Conservation (phyloP, 23 tunicate genomes). For the Halocynthia aurantium region DNA sequence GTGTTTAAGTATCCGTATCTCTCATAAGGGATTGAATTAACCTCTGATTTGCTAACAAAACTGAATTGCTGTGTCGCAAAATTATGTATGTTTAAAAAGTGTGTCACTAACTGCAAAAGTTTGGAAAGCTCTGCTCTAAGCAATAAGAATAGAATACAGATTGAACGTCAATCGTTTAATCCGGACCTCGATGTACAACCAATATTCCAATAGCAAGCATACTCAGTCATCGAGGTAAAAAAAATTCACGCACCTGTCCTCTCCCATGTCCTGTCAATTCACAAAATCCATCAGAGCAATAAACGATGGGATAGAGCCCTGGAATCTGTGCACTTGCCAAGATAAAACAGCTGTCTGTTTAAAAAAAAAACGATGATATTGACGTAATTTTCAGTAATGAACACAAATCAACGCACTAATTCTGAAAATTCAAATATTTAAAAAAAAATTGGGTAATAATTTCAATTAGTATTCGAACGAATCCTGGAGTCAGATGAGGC, state of each 20-base stretch:
- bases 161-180: too few species aligned
- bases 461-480: neutral
- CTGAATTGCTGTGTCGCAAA: too few species aligned
- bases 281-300: slow-evolving; percentile 73
- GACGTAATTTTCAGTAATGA: neutral
- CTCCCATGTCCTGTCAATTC: slow-evolving; percentile 39
- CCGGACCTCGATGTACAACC: too few species aligned
- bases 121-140: too few species aligned
- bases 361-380: neutral
- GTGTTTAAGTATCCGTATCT: too few species aligned
- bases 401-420: neutral
- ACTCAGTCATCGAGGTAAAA: too few species aligned
- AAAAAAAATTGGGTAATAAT: neutral
- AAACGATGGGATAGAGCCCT: slow-evolving; percentile 38
- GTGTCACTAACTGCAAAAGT: too few species aligned
- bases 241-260: slow-evolving; percentile 23
- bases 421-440: slow-evolving; percentile 1
- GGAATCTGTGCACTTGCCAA: slow-evolving; percentile 46
- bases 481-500: neutral
- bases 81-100: too few species aligned
- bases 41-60: too few species aligned
- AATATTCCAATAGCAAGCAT: too few species aligned
- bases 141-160: too few species aligned
- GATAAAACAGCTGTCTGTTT: slow-evolving; percentile 47
- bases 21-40: too few species aligned